A percentile compares a stretch with the other conserved stretches of the same genome.
Conservation (phyloP, 2,797 vertebrate species). For the Microctenopoma steveboyesi region DNA sequence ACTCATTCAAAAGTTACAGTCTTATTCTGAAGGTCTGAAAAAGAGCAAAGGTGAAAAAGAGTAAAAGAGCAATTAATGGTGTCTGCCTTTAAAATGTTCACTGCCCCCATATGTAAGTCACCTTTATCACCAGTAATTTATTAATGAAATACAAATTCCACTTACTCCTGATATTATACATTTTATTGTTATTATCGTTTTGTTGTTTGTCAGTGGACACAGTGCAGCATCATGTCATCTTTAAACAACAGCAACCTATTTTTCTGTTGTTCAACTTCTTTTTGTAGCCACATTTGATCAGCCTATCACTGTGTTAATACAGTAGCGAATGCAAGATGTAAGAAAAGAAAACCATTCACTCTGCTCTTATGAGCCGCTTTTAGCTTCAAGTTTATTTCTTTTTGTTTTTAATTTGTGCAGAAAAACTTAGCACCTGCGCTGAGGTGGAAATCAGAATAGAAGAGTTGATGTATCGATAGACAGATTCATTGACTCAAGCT, state of each 20-base stretch:
- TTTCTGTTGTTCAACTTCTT: conserved; percentile 41
- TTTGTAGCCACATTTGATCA: conserved; percentile 65
- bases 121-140: conserved; percentile 20
- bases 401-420: conserved; percentile 27
- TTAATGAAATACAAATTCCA: conserved; percentile 1
- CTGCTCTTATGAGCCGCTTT: conserved; percentile 31
- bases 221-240: conserved; percentile 32
- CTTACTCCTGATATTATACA: conserved; percentile 21
- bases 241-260: conserved; percentile 45
- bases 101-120: conserved; percentile 21
- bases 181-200: conserved; percentile 26
- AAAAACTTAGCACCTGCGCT: conserved; percentile 20
- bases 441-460: conserved; percentile 16
- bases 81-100: conserved; percentile 62
- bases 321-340: conserved; percentile 52
- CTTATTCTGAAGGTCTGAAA: conserved; percentile 65
- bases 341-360: conserved; percentile 33
- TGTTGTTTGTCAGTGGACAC: conserved; percentile 43
- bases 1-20: conserved; percentile 36
- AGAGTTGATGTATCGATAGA: conserved; percentile 18
- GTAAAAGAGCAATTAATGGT: conserved; percentile 25
- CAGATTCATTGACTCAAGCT: conserved; percentile 23
- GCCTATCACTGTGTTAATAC: conserved; percentile 71
- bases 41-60: conserved; percentile 53
- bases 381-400: conserved; percentile 17